Percentiles rank a stretch among this genome's conserved stretches.
phyloP scores from a whole-genome alignment of 2,888 invertebrate genomes.

The Calameuta pallipes region DNA sequence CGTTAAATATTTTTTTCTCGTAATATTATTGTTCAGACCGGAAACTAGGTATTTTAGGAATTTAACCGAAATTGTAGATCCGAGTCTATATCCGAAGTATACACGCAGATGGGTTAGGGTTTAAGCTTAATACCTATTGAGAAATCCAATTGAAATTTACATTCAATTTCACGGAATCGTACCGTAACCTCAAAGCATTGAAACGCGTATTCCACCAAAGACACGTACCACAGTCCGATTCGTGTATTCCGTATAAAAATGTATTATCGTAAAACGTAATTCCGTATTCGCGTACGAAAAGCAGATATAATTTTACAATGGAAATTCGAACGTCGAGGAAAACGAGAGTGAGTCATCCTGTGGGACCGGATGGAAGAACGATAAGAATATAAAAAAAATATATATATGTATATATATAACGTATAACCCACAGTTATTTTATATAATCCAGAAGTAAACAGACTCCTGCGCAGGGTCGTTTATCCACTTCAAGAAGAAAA shows the following conservation, averaged over 20 bases:
- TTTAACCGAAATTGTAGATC: not conserved
- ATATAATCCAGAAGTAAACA: not conserved
- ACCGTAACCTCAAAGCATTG: too few species aligned
- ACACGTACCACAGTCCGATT: too few species aligned
- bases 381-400: not conserved
- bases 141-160: too few species aligned
- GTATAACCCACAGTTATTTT: not conserved
- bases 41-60: not conserved
- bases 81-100: not conserved
- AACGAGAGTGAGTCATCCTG: not conserved
- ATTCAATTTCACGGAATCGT: too few species aligned
- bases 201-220: too few species aligned
- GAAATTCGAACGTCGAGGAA: not conserved
- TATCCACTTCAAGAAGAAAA: not conserved
- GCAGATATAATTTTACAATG: not conserved
- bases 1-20: not conserved
- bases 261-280: too few species aligned
- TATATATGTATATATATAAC: not conserved
- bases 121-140: not conserved
- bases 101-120: not conserved
- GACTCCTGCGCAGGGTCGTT: not conserved
- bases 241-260: not conserved
- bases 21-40: not conserved
- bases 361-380: not conserved
- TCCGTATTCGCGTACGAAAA: not conserved